A percentile compares a stretch with the other conserved stretches of the same genome.
These are phyloP conservation scores for Hirtodrosophila cameraria DNA, from an alignment of 2,888 invertebrate species.

Conservation along the genomic window DNA sequence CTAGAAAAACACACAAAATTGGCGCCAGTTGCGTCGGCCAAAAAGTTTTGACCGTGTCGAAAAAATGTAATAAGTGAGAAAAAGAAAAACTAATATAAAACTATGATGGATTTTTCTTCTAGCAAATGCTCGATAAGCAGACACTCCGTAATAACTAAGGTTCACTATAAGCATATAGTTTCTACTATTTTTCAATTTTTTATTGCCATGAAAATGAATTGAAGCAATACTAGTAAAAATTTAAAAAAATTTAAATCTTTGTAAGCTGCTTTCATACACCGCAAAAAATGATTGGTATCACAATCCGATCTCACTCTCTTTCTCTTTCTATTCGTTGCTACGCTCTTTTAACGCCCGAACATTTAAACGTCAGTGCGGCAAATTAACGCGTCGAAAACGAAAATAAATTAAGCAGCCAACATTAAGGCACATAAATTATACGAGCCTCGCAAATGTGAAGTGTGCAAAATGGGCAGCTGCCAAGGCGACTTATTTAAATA, in stretches of 20 bases:
- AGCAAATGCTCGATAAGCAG: background rate
- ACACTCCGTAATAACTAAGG: conserved; percentile 4
- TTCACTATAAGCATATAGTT: background rate
- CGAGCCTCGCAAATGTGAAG: conserved; percentile 20
- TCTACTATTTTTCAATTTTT: too few relatives aligned
- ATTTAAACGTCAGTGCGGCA: conserved; percentile 40
- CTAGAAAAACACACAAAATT: conserved; percentile 29
- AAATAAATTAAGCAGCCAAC: conserved; percentile 60
- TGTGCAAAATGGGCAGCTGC: conserved; percentile 28
- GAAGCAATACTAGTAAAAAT: too few relatives aligned
- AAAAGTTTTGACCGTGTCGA: conserved; percentile 49
- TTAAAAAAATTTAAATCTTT: background rate
- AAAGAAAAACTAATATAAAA: conserved; percentile 46
- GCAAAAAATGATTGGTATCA: background rate
- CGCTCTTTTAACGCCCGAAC: background rate
- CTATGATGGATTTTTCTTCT: background rate
- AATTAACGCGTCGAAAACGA: conserved; percentile 56
- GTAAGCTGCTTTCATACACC: too few relatives aligned
- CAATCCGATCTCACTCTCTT: background rate
- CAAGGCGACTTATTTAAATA: conserved; percentile 36
- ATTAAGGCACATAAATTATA: conserved; percentile 65
- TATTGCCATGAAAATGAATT: too few relatives aligned
- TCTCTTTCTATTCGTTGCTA: background rate
- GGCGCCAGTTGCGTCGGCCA: conserved; percentile 45
- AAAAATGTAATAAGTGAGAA: conserved; percentile 59